Evolutionary conservation across 2,888 invertebrate species (phyloP).

Genomic region (Trichacis sp.): DNA sequence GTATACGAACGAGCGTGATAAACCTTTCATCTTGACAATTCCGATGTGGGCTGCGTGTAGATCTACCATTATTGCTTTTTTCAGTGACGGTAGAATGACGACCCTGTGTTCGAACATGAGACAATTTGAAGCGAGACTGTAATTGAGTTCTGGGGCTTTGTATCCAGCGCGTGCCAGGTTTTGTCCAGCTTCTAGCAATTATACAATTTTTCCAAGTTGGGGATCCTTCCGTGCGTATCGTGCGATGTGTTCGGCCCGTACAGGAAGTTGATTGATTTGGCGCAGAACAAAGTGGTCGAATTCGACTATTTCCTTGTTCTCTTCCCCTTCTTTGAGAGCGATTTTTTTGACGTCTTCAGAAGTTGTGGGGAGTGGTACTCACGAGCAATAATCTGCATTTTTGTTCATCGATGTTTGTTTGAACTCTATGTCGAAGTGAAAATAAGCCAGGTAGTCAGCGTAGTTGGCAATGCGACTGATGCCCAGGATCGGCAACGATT

Average conservation of each 20-base stretch:
- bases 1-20: conserved; percentile 15
- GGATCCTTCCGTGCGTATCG: conserved; percentile 3
- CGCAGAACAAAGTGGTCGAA: neutral
- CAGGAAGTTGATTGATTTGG: too few relatives aligned
- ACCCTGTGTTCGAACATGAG: conserved; percentile 15
- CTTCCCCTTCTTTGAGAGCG: neutral
- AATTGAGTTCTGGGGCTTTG: conserved; percentile 13
- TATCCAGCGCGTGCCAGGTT: conserved; percentile 1
- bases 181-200: neutral
- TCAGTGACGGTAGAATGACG: conserved; percentile 7
- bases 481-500: conserved; percentile 16
- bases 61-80: conserved; percentile 5
- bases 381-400: conserved; percentile 23
- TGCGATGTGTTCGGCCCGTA: conserved; percentile 1
- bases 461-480: conserved; percentile 31
- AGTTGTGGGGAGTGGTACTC: neutral
- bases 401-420: conserved; percentile 14
- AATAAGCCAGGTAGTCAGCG: conserved; percentile 23
- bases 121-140: conserved; percentile 2
- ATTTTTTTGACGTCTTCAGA: neutral
- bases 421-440: conserved; percentile 16
- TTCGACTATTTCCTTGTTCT: neutral
- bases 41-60: conserved; percentile 19
- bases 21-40: conserved; percentile 23
- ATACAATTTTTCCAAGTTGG: conserved; percentile 7